phyloP scores from a whole-genome alignment of 2,888 invertebrate genomes.

The Thumatha senex region DNA sequence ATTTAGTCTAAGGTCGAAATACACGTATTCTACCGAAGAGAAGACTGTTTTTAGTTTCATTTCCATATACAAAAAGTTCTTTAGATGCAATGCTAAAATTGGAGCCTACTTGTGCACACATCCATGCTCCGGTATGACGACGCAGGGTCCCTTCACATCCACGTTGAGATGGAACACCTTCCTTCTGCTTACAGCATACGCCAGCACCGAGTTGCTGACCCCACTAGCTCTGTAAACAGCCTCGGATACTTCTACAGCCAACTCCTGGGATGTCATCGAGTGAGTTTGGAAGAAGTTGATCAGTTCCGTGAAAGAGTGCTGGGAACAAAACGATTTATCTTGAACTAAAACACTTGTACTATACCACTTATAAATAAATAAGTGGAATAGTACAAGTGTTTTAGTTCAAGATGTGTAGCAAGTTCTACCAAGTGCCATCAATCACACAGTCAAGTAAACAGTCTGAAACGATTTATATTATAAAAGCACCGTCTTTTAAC shows the following conservation, averaged over 20 bases:
- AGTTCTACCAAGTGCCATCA: too few species aligned
- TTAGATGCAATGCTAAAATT: too few species aligned
- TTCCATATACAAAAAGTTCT: too few species aligned
- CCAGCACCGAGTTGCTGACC: slow-evolving; percentile 71
- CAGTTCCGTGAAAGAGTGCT: slow-evolving; percentile 89
- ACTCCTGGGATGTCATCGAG: slow-evolving; percentile 71
- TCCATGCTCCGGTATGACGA: slow-evolving; percentile 90
- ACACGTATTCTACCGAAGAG: too few species aligned
- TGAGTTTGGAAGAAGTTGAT: slow-evolving; percentile 87
- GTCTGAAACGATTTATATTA: too few species aligned
- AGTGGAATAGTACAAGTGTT: too few species aligned
- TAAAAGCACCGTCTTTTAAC: too few species aligned
- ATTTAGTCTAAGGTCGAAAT: too few species aligned
- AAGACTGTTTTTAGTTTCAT: too few species aligned
- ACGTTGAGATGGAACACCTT: slow-evolving; percentile 88
- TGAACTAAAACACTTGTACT: background rate
- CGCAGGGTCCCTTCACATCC: slow-evolving; percentile 89
- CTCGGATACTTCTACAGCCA: slow-evolving; percentile 52
- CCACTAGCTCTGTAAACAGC: slow-evolving; percentile 58
- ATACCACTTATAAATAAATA: too few species aligned
- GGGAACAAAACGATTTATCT: slow-evolving; percentile 17
- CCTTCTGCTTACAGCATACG: slow-evolving; percentile 76
- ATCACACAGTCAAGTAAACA: too few species aligned
- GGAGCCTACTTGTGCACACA: slow-evolving; percentile 83
- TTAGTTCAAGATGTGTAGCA: too few species aligned